Conservation (phyloP, 1,140 invertebrate genomes). For the Cyrtorhinus lividipennis region DNA sequence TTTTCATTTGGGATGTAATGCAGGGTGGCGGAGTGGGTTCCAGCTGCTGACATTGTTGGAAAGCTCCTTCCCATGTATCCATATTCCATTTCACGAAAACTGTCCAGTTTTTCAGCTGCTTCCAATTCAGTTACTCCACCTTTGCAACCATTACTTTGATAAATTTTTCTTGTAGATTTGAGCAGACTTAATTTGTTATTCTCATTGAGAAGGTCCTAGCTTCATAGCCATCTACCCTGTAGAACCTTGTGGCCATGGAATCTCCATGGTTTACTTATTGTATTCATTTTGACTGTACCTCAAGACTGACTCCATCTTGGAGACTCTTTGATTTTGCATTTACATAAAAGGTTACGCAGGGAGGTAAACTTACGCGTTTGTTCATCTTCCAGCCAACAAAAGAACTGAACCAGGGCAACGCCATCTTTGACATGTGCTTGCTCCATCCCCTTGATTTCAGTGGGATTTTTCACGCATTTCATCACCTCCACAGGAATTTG, state of each 20-base stretch:
- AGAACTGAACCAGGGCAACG: slow-evolving; percentile 77
- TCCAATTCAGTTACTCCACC: slow-evolving; percentile 71
- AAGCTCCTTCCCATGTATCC: slow-evolving; percentile 83
- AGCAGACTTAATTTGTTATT: too few relatives aligned
- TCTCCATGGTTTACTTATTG: too few relatives aligned
- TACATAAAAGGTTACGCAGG: too few relatives aligned
- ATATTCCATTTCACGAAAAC: slow-evolving; percentile 62
- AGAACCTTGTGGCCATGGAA: too few relatives aligned
- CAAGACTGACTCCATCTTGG: too few relatives aligned
- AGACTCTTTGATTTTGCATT: too few relatives aligned
- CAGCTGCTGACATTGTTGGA: slow-evolving; percentile 78
- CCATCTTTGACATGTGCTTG: slow-evolving; percentile 31
- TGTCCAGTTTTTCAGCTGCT: slow-evolving; percentile 64
- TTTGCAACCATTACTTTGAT: too few relatives aligned
- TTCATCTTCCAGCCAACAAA: slow-evolving; percentile 78
- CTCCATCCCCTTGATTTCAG: slow-evolving; percentile 48
- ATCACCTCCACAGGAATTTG: slow-evolving; percentile 42
- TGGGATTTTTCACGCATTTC: slow-evolving; percentile 83
- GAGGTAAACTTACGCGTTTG: too few relatives aligned
- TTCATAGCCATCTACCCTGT: too few relatives aligned
- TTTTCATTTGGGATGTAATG: slow-evolving; percentile 68
- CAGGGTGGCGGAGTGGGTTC: slow-evolving; percentile 84
- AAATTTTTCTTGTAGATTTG: too few relatives aligned
- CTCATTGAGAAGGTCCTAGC: too few relatives aligned
- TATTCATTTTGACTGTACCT: too few relatives aligned